Conservation (phyloP, 1,140 invertebrate genomes). For the Macrobrachium nipponense region DNA sequence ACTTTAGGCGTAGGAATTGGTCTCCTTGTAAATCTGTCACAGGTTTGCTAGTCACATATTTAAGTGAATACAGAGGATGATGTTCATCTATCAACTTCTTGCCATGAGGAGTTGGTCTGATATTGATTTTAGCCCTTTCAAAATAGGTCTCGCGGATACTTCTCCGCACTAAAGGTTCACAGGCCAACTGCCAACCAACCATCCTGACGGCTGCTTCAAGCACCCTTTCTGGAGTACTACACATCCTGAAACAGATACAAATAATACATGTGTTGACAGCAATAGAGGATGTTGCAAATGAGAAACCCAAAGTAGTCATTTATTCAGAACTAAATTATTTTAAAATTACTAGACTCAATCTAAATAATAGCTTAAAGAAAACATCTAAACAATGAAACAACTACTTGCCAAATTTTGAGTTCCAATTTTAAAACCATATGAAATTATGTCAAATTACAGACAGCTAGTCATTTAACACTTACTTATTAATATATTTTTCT, state of each 20-base stretch:
- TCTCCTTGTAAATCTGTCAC: conserved; percentile 90
- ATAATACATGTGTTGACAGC: background rate
- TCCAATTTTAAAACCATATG: background rate
- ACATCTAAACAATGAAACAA: too few relatives aligned
- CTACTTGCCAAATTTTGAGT: background rate
- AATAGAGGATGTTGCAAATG: too few relatives aligned
- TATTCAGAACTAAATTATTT: background rate
- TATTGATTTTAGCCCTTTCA: conserved; percentile 86
- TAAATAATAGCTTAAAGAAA: background rate
- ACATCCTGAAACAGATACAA: conserved; percentile 57
- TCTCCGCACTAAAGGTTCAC: conserved; percentile 89
- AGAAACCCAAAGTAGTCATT: background rate
- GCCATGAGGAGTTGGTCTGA: conserved; percentile 90
- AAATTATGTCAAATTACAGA: background rate
- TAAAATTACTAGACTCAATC: background rate
- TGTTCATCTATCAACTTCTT: conserved; percentile 94
- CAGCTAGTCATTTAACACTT: conserved; percentile 64
- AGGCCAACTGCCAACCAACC: conserved; percentile 92
- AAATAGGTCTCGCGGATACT: conserved; percentile 90
- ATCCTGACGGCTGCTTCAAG: conserved; percentile 91
- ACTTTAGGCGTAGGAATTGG: conserved; percentile 86
- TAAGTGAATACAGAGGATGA: conserved; percentile 88
- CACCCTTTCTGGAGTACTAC: conserved; percentile 77
- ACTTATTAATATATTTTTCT: conserved; percentile 77
- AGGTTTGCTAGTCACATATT: conserved; percentile 96